Conservation (phyloP, 2,888 invertebrate genomes). For the Koerneria pararmatus region DNA sequence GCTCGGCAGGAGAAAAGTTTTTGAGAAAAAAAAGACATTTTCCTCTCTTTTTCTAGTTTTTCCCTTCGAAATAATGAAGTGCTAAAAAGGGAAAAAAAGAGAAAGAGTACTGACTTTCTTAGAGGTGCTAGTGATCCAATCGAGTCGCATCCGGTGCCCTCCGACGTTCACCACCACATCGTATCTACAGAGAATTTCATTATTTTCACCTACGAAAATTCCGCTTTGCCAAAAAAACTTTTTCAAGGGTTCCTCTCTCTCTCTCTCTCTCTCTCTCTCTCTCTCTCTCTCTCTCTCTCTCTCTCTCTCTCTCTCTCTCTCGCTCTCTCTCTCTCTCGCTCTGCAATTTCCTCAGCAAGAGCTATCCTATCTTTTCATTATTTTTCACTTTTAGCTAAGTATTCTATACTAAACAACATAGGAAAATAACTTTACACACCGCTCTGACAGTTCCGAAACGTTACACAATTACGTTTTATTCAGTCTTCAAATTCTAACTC, state of each 20-base stretch:
- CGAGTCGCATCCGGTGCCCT: slow-evolving; percentile 20
- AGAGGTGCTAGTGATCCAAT: slow-evolving; percentile 21
- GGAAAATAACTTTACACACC: too few species aligned
- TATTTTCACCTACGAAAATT: not conserved
- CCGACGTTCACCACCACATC: slow-evolving; percentile 22
- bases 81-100: too few species aligned
- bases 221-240: not conserved
- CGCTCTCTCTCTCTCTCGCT: not conserved
- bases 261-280: slow-evolving; percentile 8
- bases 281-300: slow-evolving; percentile 11
- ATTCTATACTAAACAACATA: too few species aligned
- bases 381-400: too few species aligned
- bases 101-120: slow-evolving; percentile 24
- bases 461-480: too few species aligned
- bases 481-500: too few species aligned
- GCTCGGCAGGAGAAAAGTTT: too few species aligned
- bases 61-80: too few species aligned
- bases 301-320: slow-evolving; percentile 9
- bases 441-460: too few species aligned
- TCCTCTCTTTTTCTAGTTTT: not conserved
- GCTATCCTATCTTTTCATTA: too few species aligned
- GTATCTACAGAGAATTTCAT: not conserved
- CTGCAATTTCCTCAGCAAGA: too few species aligned
- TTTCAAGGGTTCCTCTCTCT: not conserved
- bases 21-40: too few species aligned